phyloP scores from a whole-genome alignment of 1,140 invertebrate species.

The Leptinotarsa undecemlineata region DNA sequence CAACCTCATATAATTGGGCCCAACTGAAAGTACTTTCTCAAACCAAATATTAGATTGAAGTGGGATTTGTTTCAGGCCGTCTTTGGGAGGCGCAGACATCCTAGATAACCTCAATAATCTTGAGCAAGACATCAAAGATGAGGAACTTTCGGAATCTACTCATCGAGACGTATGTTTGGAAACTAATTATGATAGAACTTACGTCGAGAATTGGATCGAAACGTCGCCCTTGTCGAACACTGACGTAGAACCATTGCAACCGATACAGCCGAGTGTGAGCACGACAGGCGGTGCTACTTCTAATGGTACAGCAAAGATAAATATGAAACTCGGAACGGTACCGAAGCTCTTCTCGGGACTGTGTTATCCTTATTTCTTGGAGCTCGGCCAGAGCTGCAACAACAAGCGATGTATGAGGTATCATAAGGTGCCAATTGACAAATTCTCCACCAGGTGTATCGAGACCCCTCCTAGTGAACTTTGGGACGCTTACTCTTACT shows the following conservation, averaged over 20 bases:
- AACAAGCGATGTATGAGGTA: background rate
- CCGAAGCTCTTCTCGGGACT: conserved; percentile 11
- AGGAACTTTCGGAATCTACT: background rate
- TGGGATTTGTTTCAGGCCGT: background rate
- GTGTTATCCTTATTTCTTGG: conserved; percentile 13
- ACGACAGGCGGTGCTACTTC: too few species aligned
- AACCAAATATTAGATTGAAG: too few species aligned
- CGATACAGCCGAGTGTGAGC: too few species aligned
- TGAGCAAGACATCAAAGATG: background rate
- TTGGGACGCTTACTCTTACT: background rate
- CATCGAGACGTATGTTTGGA: background rate
- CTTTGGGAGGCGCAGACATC: conserved; percentile 2
- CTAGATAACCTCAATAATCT: background rate
- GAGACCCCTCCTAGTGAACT: background rate
- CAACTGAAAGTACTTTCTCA: too few species aligned
- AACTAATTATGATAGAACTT: background rate
- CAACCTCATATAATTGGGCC: too few species aligned
- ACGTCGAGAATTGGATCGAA: conserved; percentile 11
- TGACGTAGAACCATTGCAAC: too few species aligned
- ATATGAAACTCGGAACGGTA: background rate
- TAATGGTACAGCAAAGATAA: too few species aligned
- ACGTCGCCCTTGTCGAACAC: background rate
- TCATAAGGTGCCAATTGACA: background rate
- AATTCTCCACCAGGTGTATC: background rate
- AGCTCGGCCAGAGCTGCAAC: background rate